phyloP scores from a whole-genome alignment of 2,888 invertebrate species.

The Nycteola revayana region DNA sequence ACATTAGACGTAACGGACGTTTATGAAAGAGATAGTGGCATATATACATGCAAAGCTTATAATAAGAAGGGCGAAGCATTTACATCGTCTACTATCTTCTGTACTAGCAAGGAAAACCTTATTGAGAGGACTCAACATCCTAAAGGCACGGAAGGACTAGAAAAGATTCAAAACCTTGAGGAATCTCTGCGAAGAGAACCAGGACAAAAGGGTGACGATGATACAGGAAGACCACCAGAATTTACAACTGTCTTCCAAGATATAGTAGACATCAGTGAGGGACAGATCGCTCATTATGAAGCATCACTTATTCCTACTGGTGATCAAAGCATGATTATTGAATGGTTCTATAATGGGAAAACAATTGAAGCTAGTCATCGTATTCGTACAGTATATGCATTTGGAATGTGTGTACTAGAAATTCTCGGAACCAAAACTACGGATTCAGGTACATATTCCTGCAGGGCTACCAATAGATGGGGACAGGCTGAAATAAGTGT shows the following conservation, averaged over 20 bases:
- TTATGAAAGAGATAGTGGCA: constrained; percentile 96
- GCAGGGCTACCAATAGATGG: constrained; percentile 94
- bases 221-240: constrained; percentile 92
- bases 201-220: constrained; percentile 85
- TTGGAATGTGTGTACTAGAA: constrained; percentile 98
- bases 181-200: constrained; percentile 90
- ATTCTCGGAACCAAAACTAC: constrained; percentile 96
- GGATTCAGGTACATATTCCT: constrained; percentile 95
- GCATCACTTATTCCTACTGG: constrained; percentile 97
- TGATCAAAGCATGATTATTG: constrained; percentile 96
- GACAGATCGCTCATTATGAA: constrained; percentile 98
- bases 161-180: constrained; percentile 94
- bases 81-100: constrained; percentile 94
- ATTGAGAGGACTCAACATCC: constrained; percentile 96
- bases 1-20: constrained; percentile 95
- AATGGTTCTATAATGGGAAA: constrained; percentile 98
- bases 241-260: constrained; percentile 94
- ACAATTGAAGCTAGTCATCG: constrained; percentile 94
- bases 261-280: constrained; percentile 92
- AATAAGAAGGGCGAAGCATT: constrained; percentile 95
- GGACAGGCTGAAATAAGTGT: constrained; percentile 94
- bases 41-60: constrained; percentile 95
- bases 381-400: constrained; percentile 96
- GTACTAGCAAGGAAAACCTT: constrained; percentile 89
- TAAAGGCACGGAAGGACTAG: constrained; percentile 95